phyloP scores from a whole-genome alignment of 2,797 vertebrate species.

The Sebastes nivosus region DNA sequence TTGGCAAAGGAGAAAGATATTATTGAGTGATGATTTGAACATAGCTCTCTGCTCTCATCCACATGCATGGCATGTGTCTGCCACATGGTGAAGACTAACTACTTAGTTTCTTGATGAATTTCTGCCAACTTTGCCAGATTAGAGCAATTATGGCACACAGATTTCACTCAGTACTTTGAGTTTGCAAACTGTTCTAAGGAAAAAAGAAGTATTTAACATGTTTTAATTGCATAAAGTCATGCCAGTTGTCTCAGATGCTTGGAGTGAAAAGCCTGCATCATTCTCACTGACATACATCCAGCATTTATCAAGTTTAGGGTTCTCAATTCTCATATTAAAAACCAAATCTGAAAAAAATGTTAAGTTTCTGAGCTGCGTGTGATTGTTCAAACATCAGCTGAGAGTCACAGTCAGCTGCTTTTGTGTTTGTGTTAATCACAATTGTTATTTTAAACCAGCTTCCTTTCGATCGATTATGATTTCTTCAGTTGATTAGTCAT shows the following conservation, averaged over 20 bases:
- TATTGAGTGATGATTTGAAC: background rate
- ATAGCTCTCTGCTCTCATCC: background rate
- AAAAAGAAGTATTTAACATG: background rate
- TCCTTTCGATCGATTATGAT: background rate
- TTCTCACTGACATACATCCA: background rate
- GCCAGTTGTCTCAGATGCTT: background rate
- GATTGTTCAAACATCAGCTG: background rate
- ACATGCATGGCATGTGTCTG: background rate
- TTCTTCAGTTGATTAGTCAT: background rate
- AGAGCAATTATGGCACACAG: background rate
- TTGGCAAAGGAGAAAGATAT: background rate
- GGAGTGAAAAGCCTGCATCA: background rate
- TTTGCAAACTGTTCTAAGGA: background rate
- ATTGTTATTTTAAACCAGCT: background rate
- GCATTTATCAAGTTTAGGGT: background rate
- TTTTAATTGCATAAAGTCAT: background rate
- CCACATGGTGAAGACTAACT: conserved; percentile 11
- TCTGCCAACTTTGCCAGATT: background rate
- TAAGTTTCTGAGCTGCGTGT: background rate
- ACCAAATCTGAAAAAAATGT: background rate
- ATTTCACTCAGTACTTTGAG: background rate
- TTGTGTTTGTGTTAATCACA: background rate
- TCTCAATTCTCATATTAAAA: background rate
- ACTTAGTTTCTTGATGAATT: background rate
- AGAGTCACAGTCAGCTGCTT: background rate